Evolutionary conservation across 2,113 vertebrate species (phyloP).

Genomic region (Platysternon megacephalum): DNA sequence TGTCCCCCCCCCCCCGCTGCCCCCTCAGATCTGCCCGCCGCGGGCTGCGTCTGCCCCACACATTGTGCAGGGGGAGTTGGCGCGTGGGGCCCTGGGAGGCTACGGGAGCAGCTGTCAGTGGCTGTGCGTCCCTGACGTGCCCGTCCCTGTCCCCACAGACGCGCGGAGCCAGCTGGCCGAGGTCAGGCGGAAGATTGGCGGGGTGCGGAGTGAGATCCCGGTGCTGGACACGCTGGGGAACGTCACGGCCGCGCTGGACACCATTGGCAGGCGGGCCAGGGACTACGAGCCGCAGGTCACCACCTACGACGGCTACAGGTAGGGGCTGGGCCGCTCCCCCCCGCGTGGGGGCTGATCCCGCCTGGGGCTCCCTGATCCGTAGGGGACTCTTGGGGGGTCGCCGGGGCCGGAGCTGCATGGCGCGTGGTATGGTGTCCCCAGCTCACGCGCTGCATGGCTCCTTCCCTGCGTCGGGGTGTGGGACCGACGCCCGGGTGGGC

Average conservation of each 20-base stretch:
- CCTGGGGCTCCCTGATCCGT: neutral
- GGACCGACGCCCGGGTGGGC: no score
- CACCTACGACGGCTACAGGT: constrained; percentile 75
- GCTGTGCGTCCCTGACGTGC: neutral
- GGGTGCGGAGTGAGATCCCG: constrained; percentile 10
- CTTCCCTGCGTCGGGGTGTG: no score
- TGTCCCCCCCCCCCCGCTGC: neutral
- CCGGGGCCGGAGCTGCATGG: no score
- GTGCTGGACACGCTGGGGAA: constrained; percentile 1
- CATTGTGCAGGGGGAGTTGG: neutral
- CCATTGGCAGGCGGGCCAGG: accelerated
- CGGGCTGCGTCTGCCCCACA: neutral
- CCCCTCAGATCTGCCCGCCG: neutral
- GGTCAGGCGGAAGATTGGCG: constrained; percentile 69
- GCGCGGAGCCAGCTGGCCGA: constrained; percentile 56
- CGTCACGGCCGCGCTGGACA: neutral
- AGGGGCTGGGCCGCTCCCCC: accelerated
- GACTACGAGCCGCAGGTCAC: neutral
- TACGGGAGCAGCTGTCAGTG: accelerated
- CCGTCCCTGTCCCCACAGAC: constrained; percentile 41
- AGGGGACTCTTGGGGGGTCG: neutral
- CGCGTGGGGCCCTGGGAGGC: neutral
- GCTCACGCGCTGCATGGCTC: no score
- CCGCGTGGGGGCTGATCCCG: no score
- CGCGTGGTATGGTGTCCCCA: no score